Conservation (phyloP, 2,113 vertebrate species). For the Dermatemys mawii region DNA sequence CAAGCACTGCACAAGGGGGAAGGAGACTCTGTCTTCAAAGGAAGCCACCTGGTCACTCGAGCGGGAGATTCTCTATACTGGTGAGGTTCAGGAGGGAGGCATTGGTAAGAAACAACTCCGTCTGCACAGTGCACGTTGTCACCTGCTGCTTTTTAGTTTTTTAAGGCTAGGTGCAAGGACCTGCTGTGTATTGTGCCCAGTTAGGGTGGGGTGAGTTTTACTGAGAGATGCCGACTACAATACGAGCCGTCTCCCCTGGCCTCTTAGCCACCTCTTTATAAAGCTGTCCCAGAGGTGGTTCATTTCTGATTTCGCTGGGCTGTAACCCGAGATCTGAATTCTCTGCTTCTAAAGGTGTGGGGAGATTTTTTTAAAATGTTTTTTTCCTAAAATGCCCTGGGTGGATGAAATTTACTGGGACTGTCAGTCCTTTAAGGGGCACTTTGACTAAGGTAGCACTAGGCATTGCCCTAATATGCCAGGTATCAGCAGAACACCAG, state of each 20-base stretch:
- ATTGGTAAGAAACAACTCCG: background rate
- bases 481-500: too few relatives aligned
- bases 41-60: background rate
- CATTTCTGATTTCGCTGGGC: too few relatives aligned
- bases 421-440: too few relatives aligned
- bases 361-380: too few relatives aligned
- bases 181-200: background rate
- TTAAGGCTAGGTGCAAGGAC: background rate
- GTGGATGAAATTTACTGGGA: too few relatives aligned
- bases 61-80: background rate
- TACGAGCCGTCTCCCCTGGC: background rate
- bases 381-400: too few relatives aligned
- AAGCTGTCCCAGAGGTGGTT: too few relatives aligned
- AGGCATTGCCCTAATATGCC: too few relatives aligned
- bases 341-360: too few relatives aligned
- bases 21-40: background rate
- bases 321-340: too few relatives aligned
- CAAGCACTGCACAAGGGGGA: background rate
- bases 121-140: background rate
- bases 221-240: background rate
- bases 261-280: background rate
- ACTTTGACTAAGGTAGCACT: too few relatives aligned
- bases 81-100: background rate
- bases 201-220: background rate
- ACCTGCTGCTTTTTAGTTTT: too few relatives aligned